Percentiles rank a stretch among this genome's conserved stretches.
Conservation (phyloP, 2,888 invertebrate genomes). For the Drosophila cognata region DNA sequence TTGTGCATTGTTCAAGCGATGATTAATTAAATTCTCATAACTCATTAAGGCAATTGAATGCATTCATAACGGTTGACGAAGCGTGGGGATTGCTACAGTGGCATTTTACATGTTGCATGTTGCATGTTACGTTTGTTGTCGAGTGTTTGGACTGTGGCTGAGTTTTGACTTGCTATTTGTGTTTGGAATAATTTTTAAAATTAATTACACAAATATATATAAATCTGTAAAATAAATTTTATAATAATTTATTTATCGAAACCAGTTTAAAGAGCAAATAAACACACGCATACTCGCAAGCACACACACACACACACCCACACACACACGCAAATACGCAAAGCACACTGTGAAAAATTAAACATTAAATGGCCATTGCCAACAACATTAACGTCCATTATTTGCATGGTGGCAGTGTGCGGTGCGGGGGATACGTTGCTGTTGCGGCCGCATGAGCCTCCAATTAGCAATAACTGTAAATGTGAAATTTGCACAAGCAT, state of each 20-base stretch:
- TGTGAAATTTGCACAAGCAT: slow-evolving; percentile 77
- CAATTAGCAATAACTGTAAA: slow-evolving; percentile 80
- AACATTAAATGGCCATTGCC: slow-evolving; percentile 78
- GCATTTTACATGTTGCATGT: slow-evolving; percentile 1
- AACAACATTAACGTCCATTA: slow-evolving; percentile 75
- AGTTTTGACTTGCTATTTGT: slow-evolving; percentile 64
- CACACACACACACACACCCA: slow-evolving; percentile 17
- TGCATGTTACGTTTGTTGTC: slow-evolving; percentile 26
- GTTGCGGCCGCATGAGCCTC: slow-evolving; percentile 74
- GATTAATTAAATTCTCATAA: slow-evolving; percentile 80
- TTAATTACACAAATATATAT: slow-evolving; percentile 83
- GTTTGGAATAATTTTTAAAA: slow-evolving; percentile 83
- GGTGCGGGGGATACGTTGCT: slow-evolving; percentile 17
- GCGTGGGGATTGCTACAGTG: slow-evolving; percentile 57
- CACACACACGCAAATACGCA: slow-evolving; percentile 3
- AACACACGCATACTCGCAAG: slow-evolving; percentile 25
- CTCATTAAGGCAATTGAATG: slow-evolving; percentile 79
- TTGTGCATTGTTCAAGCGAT: slow-evolving; percentile 53
- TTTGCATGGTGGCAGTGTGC: slow-evolving; percentile 39
- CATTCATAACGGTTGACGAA: slow-evolving; percentile 70
- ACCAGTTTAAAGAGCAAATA: slow-evolving; percentile 71
- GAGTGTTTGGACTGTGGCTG: slow-evolving; percentile 41
- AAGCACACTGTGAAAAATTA: slow-evolving; percentile 54
- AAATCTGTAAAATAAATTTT: slow-evolving; percentile 84
- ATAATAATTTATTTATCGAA: slow-evolving; percentile 83